Evolutionary conservation across 2,888 invertebrate genomes (phyloP), one percentile per base, ranked within the genome.

Genomic region (Polyommatus icarus): DNA sequence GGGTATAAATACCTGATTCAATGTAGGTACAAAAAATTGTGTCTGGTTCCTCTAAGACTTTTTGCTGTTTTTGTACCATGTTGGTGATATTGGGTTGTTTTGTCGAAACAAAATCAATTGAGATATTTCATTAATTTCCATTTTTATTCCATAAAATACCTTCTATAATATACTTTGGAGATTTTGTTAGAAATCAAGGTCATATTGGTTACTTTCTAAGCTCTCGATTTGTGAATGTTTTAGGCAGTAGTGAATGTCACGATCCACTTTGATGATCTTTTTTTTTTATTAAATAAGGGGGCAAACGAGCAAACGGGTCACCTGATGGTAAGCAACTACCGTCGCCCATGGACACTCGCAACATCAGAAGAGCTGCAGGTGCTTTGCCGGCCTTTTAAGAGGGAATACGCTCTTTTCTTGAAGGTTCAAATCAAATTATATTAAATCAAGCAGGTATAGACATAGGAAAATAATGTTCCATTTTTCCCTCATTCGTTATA

Each of bases 151-250:
- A 18, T 5, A 54, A 54, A 54, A 54, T 18, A 54, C 15, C 54
- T 18, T 18, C 15, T 15, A 1, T 46, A 36, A 1, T 50, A 50
- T 50, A 12, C 54, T 54, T 3, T 54, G 18, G 18, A 18, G 20
- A 12, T 72, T 72, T 72, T 10, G 36, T 72, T 20, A 72, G 40
- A 72, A 72, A 72, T 40, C 40, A 72, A 72, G 72, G 72, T 40
- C 72, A 72, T 72, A 40, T 72, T 20, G 20, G 40, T 40, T 40
- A 72, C 67, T 67, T 67, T 67, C 67, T 67, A 67, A 67, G 67
- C 29, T 67, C 29, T 67, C 18, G 67, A 67, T 32, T 67, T 67
- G 67, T 67, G 67, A 67, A 67, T 67, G 67, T 29, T 67, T 61
- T 67, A 32, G 67, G 29, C 29, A 67, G 32, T 67, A 29, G 67